Conservation (phyloP, 1,140 invertebrate species). For the Pseudomyrmex flavicornis region DNA sequence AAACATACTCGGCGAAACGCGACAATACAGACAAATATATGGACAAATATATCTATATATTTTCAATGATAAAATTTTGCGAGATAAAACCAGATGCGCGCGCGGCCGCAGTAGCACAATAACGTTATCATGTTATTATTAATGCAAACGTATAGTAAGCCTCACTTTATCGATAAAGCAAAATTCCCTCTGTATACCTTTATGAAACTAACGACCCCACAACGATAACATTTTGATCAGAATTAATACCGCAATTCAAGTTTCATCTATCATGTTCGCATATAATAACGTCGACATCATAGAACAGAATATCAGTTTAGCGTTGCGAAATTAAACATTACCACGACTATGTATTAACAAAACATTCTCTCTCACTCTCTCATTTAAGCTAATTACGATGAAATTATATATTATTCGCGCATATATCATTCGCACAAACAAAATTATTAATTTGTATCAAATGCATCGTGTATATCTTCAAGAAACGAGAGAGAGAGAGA, state of each 20-base stretch:
- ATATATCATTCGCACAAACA: too few relatives aligned
- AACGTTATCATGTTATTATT: slow-evolving; percentile 23
- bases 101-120: slow-evolving; percentile 1
- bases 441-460: too few relatives aligned
- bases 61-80: slow-evolving; percentile 21
- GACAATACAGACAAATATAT: neutral
- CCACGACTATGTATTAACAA: neutral
- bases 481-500: too few relatives aligned
- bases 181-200: slow-evolving; percentile 4
- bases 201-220: neutral
- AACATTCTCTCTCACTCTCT: too few relatives aligned
- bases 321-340: neutral
- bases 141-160: slow-evolving; percentile 26
- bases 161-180: neutral
- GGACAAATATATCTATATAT: neutral
- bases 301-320: neutral
- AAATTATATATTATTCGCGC: too few relatives aligned
- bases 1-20: slow-evolving; percentile 29
- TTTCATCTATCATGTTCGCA: slow-evolving; percentile 2
- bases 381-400: too few relatives aligned
- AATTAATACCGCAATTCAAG: slow-evolving; percentile 25
- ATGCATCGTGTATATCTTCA: too few relatives aligned
- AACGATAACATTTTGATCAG: neutral
- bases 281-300: slow-evolving; percentile 1
- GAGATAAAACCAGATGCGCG: neutral